phyloP scores from a whole-genome alignment of 2,888 invertebrate species.

The Isoperla grammatica region DNA sequence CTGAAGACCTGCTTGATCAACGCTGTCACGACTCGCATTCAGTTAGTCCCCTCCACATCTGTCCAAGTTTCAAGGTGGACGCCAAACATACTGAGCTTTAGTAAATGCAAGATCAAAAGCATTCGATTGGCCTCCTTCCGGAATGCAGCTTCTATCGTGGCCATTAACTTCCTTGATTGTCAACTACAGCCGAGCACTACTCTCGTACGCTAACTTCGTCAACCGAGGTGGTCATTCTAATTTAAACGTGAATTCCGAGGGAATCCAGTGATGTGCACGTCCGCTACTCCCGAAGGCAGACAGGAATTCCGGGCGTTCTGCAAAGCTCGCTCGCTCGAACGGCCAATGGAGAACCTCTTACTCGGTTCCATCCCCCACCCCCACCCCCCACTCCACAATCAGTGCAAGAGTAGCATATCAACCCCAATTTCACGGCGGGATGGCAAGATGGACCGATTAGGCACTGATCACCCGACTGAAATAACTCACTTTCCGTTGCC shows the following conservation, averaged over 20 bases:
- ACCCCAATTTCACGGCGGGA: conserved; percentile 26
- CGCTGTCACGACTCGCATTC: too few species aligned
- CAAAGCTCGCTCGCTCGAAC: neutral
- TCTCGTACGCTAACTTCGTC: neutral
- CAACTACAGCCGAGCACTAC: conserved; percentile 3
- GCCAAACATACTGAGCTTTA: too few species aligned
- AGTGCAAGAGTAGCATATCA: conserved; percentile 20
- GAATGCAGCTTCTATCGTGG: too few species aligned
- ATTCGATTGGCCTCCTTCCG: too few species aligned
- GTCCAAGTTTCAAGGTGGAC: too few species aligned
- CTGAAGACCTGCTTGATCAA: too few species aligned
- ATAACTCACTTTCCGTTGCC: conserved; percentile 22
- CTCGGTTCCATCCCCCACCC: neutral
- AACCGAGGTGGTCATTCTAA: conserved; percentile 12
- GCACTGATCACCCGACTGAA: conserved; percentile 19
- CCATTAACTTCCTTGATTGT: conserved; percentile 1
- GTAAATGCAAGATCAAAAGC: too few species aligned
- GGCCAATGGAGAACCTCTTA: neutral
- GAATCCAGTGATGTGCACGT: conserved; percentile 12
- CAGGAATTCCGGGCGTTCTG: conserved; percentile 11
- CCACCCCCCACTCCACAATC: neutral
- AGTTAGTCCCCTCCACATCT: too few species aligned
- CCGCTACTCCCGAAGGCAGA: conserved; percentile 5
- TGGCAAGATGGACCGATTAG: conserved; percentile 23
- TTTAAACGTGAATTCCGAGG: conserved; percentile 9